Evolutionary conservation across 2,797 vertebrate genomes (phyloP).

Genomic region (Chaenodraco wilsoni): DNA sequence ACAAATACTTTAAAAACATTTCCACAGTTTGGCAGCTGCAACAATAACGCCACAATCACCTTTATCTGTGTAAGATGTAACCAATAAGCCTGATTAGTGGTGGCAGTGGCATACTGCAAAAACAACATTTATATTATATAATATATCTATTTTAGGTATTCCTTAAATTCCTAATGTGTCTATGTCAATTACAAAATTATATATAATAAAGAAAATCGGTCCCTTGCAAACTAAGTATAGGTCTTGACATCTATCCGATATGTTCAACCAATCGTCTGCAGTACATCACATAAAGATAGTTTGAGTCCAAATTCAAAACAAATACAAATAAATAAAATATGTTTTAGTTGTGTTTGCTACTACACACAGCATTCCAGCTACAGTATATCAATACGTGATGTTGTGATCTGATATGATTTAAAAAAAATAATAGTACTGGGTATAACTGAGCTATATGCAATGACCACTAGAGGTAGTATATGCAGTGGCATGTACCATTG

Average conservation of each 20-base stretch:
- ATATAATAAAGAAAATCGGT: neutral
- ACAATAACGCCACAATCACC: neutral
- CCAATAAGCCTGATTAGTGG: neutral
- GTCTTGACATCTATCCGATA: neutral
- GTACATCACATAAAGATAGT: neutral
- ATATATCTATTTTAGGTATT: neutral
- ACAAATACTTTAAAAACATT: neutral
- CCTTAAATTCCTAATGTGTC: neutral
- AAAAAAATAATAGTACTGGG: neutral
- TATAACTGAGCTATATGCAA: neutral
- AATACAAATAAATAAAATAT: neutral
- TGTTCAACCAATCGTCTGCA: neutral
- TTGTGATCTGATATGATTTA: neutral
- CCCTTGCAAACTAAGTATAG: neutral
- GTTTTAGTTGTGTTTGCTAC: neutral
- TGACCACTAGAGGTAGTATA: neutral
- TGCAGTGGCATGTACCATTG: slow-evolving; percentile 57
- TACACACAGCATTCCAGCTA: neutral
- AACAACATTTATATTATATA: no score
- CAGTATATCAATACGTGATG: neutral
- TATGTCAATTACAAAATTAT: neutral
- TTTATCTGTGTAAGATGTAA: neutral
- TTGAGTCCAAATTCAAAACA: neutral
- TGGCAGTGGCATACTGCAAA: no score
- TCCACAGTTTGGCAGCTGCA: neutral